Evolutionary conservation across 2,888 invertebrate species (phyloP).

Genomic region (Sthenelais limicola): DNA sequence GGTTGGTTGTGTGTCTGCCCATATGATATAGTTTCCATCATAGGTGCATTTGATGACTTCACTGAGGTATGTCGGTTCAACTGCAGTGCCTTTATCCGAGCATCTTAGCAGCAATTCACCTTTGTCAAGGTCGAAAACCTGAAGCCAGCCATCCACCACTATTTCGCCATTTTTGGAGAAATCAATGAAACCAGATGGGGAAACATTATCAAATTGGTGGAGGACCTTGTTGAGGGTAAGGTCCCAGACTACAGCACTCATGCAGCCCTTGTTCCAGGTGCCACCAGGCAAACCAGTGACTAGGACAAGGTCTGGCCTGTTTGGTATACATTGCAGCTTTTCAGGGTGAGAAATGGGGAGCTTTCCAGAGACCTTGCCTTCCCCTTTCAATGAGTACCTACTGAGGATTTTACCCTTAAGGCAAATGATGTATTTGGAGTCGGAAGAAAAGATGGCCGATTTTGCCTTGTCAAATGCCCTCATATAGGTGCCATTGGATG

Average conservation of each 20-base stretch:
- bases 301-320: slow-evolving; percentile 3
- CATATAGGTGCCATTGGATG: not conserved
- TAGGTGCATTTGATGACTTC: slow-evolving; percentile 45
- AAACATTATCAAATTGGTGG: slow-evolving; percentile 16
- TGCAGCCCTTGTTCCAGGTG: not conserved
- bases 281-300: slow-evolving; percentile 10
- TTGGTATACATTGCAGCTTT: slow-evolving; percentile 20
- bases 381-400: not conserved
- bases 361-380: not conserved
- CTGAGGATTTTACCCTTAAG: slow-evolving; percentile 7
- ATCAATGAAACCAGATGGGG: slow-evolving; percentile 44
- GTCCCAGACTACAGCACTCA: slow-evolving; percentile 30
- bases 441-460: slow-evolving; percentile 26
- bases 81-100: slow-evolving; percentile 1
- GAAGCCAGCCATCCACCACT: slow-evolving; percentile 51
- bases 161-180: slow-evolving; percentile 50
- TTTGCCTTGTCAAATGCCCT: slow-evolving; percentile 8
- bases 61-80: slow-evolving; percentile 2
- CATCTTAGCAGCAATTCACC: slow-evolving; percentile 32
- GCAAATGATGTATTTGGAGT: slow-evolving; percentile 14
- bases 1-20: slow-evolving; percentile 46
- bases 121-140: slow-evolving; percentile 47
- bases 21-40: slow-evolving; percentile 51
- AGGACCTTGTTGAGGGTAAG: not conserved
- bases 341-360: slow-evolving; percentile 12